Percentiles rank a stretch among this genome's conserved stretches.
Evolutionary conservation across 2,113 vertebrate genomes (phyloP).

Genomic region (Rynchops niger): DNA sequence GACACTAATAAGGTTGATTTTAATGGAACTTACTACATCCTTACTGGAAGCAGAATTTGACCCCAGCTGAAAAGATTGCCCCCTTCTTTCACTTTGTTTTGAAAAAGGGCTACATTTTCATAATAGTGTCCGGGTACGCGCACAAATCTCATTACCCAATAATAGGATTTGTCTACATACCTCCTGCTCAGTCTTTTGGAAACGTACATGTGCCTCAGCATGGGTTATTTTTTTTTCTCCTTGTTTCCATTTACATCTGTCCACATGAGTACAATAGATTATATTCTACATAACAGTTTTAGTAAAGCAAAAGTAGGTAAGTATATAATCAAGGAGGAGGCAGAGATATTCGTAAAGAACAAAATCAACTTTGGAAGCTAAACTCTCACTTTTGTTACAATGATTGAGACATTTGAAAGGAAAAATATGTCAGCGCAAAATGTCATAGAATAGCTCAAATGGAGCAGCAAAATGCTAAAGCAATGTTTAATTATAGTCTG

Average conservation of each 20-base stretch:
- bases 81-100: slow-evolving; percentile 59
- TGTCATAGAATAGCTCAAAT: neutral
- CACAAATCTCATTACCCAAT: slow-evolving; percentile 76
- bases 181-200: slow-evolving; percentile 70
- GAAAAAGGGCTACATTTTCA: slow-evolving; percentile 70
- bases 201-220: slow-evolving; percentile 66
- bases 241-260: slow-evolving; percentile 65
- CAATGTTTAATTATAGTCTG: neutral
- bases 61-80: slow-evolving; percentile 54
- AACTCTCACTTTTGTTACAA: neutral
- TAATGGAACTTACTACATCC: slow-evolving; percentile 61
- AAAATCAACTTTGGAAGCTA: neutral
- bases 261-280: slow-evolving; percentile 59
- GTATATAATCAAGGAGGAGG: neutral
- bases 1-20: slow-evolving; percentile 54
- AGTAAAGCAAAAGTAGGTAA: slow-evolving; percentile 40
- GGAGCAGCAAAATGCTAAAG: neutral
- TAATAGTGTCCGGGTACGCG: slow-evolving; percentile 53
- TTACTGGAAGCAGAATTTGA: slow-evolving; percentile 69
- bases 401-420: neutral
- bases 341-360: neutral
- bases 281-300: slow-evolving; percentile 42
- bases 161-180: slow-evolving; percentile 79
- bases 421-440: neutral
- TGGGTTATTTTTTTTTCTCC: slow-evolving; percentile 24